Base-by-base conservation (phyloP, 2,113 vertebrate genomes). In the Eulemur rufifrons region DNA sequence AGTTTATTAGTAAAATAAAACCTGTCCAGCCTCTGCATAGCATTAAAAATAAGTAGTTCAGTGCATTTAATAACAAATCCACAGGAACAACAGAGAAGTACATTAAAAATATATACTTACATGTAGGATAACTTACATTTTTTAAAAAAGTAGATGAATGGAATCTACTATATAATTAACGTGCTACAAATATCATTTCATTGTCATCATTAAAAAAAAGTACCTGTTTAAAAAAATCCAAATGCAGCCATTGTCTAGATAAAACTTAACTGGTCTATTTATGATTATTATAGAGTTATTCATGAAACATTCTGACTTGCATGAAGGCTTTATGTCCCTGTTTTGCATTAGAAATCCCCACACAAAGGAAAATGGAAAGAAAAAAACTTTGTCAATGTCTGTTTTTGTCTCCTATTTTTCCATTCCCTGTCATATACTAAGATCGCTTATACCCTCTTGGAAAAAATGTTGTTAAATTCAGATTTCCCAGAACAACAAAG, bases 321-420 rank as follows among this genome's bases (percentile, higher is more conserved):
- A 59, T 8, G 20, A 69, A 89, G 84, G 73, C 37, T 86, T 92
- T 45, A 29, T 21, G 12, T 42, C 77, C 8, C 23, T 59, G 56
- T 66, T 88, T 96, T 93, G 66, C 45, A 34, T 95, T 92, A 50
- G 54, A 95, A 95, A 47, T 78, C n/a, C 52, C 50, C 50, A 66
- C 45, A 50, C 39, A 82, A 61, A 94, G 68, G 61, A 89, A 96
- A 94, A 95, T 80, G 61, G 86, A 87, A 89, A 94, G 66, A 34
- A 84, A 86, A 87, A 76, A 52, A 13, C 37, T 42, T 74, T 86
- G 61, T 89, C 82, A 74, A 18, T 96, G 63, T 78, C 56, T 66
- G 18, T 59, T 91, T 91, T 68, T 50, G 32, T 77, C 42, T 95
- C 23, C n/a, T 86, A 6, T 71, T 71, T 84, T 71, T 77, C 61